Percentiles rank a stretch among this genome's conserved stretches.
Evolutionary conservation across 2,888 invertebrate genomes (phyloP).

Genomic region (Drosophila parthenogenetica): DNA sequence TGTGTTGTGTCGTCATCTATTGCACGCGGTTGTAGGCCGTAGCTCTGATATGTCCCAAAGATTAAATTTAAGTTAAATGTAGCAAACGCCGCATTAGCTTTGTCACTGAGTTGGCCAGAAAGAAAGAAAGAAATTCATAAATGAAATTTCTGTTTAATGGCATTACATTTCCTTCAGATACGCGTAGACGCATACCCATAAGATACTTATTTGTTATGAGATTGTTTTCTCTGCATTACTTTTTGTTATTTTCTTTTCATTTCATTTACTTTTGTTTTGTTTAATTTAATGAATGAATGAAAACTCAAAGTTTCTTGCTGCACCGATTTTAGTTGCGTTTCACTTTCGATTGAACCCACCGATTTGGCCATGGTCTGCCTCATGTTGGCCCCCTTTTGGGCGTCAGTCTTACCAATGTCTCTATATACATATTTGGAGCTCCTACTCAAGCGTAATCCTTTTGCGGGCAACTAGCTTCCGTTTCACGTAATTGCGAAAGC

Average conservation of each 20-base stretch:
- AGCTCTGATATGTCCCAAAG: constrained; percentile 17
- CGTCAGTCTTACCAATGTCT: neutral
- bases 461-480: constrained; percentile 56
- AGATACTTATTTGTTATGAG: constrained; percentile 54
- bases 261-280: constrained; percentile 23
- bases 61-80: constrained; percentile 23
- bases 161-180: constrained; percentile 56
- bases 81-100: constrained; percentile 45
- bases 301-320: constrained; percentile 43
- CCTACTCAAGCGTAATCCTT: constrained; percentile 64
- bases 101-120: constrained; percentile 38
- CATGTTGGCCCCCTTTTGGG: constrained; percentile 10
- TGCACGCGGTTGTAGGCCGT: constrained; percentile 8
- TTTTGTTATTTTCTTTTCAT: constrained; percentile 17
- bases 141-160: constrained; percentile 47
- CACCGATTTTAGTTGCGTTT: constrained; percentile 52
- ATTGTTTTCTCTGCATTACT: constrained; percentile 40
- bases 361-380: constrained; percentile 41
- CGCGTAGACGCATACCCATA: constrained; percentile 6
- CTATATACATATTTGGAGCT: constrained; percentile 31
- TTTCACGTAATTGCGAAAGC: constrained; percentile 53
- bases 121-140: constrained; percentile 10
- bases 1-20: neutral
- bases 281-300: constrained; percentile 61
- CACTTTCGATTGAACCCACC: constrained; percentile 58